Evolutionary conservation across 2,797 vertebrate species (phyloP), one percentile per base, ranked within the genome.

Genomic region (Rhyacichthys aspro): DNA sequence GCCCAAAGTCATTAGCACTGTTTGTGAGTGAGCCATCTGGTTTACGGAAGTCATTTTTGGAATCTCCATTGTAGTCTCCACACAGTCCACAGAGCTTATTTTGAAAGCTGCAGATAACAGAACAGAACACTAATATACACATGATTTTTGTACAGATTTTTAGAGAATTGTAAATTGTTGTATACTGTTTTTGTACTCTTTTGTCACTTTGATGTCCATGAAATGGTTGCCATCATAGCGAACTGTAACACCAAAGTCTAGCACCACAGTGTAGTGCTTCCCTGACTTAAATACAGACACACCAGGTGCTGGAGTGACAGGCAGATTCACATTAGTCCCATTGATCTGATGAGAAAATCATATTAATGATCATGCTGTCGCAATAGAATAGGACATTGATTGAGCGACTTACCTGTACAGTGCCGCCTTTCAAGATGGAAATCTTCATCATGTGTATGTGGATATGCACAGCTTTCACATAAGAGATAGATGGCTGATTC

Each of bases 161-260:
- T 28, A 5, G 23, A 28, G 23, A 4, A 28, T 28, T 28, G 23
- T 2, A 28, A 18, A 5, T 17, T 2, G 33, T 12, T n/a, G 5
- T 38, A 23, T n/a, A 15, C 16, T 28, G 19, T 33, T 36, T 15
- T 88, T 91, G 91, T 56, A 93, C 92, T 92, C 90, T 81, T 88
- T 81, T 63, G 81, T 88, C 8, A 93, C 84, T 90, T 93, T 93
- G 54, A 93, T 85, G 69, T 92, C 91, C 89, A 92, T 88, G 52
- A 73, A 89, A 69, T 93, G 85, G 70, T 91, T 92, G 66, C 91
- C 92, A 45, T 93, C 91, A 5, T 92, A 93, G 16, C 91, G 90
- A 62, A 93, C 91, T 9, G 82, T 91, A 39, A 93, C 86, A n/a
- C 92, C 91, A 79, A 93, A 91, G 49, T 72, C 50, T 78, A 90